Evolutionary conservation across 2,797 vertebrate species (phyloP).

Genomic region (Champsocephalus gunnari): DNA sequence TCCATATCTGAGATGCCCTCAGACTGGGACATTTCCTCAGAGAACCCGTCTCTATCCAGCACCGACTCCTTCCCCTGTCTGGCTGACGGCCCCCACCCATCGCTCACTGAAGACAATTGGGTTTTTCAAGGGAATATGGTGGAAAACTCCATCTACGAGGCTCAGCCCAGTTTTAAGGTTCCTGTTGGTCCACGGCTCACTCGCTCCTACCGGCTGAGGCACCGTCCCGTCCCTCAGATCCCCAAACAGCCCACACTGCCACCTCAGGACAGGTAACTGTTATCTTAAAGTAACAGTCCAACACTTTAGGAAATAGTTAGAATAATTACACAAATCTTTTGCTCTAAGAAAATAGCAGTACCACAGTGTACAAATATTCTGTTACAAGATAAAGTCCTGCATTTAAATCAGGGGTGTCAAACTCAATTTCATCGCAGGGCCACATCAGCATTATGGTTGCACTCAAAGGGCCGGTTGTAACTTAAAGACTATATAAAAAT

Average conservation of each 20-base stretch:
- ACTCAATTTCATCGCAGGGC: too few species aligned
- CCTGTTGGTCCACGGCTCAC: constrained; percentile 62
- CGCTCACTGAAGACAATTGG: constrained; percentile 26
- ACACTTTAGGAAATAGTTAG: background rate
- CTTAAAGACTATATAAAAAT: too few species aligned
- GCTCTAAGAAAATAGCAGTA: too few species aligned
- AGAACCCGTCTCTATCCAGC: constrained; percentile 28
- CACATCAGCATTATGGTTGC: too few species aligned
- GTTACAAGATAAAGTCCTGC: too few species aligned
- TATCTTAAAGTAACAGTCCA: background rate
- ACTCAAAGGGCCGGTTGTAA: too few species aligned
- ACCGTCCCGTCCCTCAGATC: constrained; percentile 93
- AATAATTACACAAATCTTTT: too few species aligned
- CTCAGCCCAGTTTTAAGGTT: constrained; percentile 17
- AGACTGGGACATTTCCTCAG: constrained; percentile 70
- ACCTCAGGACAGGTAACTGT: constrained; percentile 84
- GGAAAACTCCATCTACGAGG: constrained; percentile 90
- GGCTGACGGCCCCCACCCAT: constrained; percentile 2
- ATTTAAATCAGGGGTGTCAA: too few species aligned
- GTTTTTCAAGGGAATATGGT: constrained; percentile 89
- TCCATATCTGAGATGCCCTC: constrained; percentile 60
- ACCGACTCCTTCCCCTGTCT: constrained; percentile 43
- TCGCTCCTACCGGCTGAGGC: constrained; percentile 89
- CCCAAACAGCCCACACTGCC: constrained; percentile 71
- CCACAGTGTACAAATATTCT: too few species aligned